Evolutionary conservation across 2,888 invertebrate species (phyloP), one percentile per base, ranked within the genome.

Genomic region (Crioceris asparagi): DNA sequence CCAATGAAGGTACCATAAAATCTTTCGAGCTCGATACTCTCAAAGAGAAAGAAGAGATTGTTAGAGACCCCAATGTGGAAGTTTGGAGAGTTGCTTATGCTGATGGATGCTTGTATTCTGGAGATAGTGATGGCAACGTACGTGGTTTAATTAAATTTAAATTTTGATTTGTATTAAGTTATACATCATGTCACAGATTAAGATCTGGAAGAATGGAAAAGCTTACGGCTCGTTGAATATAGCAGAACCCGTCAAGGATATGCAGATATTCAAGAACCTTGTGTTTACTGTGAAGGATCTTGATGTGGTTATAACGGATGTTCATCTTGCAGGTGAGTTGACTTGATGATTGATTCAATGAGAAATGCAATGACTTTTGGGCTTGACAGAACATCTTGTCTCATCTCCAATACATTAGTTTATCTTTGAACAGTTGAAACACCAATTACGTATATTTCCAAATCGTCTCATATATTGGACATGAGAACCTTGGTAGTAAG

Each of bases 81-180:
- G 61, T 65, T 37, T 64, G 63, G 56, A 64, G 60, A 46, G 44
- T 72, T 2, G 56, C 52, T 29, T 61, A 54, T 17, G 48, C 56
- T 25, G 56, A 64, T 32, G 63, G 60, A 2, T 54, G 55, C 32
- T 54, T 80, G 10, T 75, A 68, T 49, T 68, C 71, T 32, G 78
- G 77, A 3, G 78, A 79, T 48, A 74, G 76, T 53, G 63, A 58
- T 51, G 79, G 79, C 36, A 68, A 69, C 55, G 79, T 79, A 65
- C 66, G 72, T 45, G 26, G n/a, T n/a, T n/a, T n/a, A n/a, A n/a
- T n/a, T n/a, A 23, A n/a, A 7, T 7, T 7, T 23, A n/a, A 7
- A 23, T 23, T 25, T 4, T n/a, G 25, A 25, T 12, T 25, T 25
- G 25, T 4, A 11, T n/a, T 25, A 7, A 29, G 11, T 10, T 4